Base-by-base conservation (phyloP, 92 coral and sea anemone genomes). In the Desmophyllum pertusum region DNA sequence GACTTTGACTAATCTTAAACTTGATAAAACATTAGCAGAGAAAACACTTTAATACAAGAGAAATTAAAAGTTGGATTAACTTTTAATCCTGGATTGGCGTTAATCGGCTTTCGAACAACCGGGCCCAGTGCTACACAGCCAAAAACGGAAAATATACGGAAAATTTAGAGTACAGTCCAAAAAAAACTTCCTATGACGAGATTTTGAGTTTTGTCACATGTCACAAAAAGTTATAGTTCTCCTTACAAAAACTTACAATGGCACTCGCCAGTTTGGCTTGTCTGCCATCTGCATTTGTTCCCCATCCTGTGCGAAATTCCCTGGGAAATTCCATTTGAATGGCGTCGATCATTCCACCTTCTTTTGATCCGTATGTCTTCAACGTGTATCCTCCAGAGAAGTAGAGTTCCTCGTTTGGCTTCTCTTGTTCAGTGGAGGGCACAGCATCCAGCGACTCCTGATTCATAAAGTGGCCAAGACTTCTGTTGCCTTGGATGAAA, bases 391-490 rank as follows among this genome's bases (percentile, higher is more conserved):
- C 65, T 43, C 87, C 87, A 53, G 27, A 23, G 36, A 75, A 63
- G 42, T 30, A 84, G 1, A 13, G 5, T 29, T 63, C 66, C 29
- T 43, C 35, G 10, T 63, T 41, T 64, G 83, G 88, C 3, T 39
- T 38, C 38, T 39, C 25, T 17, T 37, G 53, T 29, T 41, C 41
- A 3, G 88, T 77, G 43, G 88, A 85, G n/a, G 88, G 88, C 17
- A 85, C 88, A 21, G 83, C 71, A 10, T 35, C 64, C 19, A 85
- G 77, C 6, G 61, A 66, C 42, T 61, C 70, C 17, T 40, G 61
- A 67, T 77, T 85, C 70, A 77, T n/a, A 5, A 74, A 67, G 61
- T 67, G 46, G 11, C 88, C 88, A 0, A 85, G 88, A 68, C 88
- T 76, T 29, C 43, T 17, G 21, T 77, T 11, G 0, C 88, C 83